A percentile compares a stretch with the other conserved stretches of the same genome.
These are phyloP conservation scores for Lithobates sylvaticus DNA, from an alignment of 2,797 vertebrate genomes.

Conservation along the genomic window DNA sequence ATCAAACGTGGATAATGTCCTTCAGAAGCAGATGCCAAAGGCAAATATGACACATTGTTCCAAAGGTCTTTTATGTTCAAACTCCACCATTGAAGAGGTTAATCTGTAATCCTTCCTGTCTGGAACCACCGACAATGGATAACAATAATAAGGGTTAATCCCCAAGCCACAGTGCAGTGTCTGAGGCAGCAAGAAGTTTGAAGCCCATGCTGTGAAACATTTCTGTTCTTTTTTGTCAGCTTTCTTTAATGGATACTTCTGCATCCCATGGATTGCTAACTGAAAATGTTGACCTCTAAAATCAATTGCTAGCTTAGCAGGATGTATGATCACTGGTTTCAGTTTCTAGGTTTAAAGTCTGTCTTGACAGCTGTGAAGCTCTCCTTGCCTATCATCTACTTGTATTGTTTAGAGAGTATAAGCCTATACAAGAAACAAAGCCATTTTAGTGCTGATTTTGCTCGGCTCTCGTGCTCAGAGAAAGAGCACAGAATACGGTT, in stretches of 20 bases:
- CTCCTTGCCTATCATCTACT: slow-evolving; percentile 12
- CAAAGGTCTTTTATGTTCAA: slow-evolving; percentile 47
- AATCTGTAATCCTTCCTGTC: slow-evolving; percentile 46
- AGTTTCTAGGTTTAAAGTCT: slow-evolving; percentile 38
- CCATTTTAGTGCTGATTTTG: background rate
- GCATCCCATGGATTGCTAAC: slow-evolving; percentile 44
- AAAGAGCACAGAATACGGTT: background rate
- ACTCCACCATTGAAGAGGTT: slow-evolving; percentile 26
- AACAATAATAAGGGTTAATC: slow-evolving; percentile 59
- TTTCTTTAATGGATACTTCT: slow-evolving; percentile 53
- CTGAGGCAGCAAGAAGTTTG: slow-evolving; percentile 38
- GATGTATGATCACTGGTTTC: slow-evolving; percentile 56
- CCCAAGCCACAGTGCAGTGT: slow-evolving; percentile 19
- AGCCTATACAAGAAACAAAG: slow-evolving; percentile 17
- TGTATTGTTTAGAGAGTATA: slow-evolving; percentile 16
- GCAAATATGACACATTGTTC: slow-evolving; percentile 50
- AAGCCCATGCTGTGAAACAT: slow-evolving; percentile 58
- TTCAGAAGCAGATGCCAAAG: slow-evolving; percentile 40
- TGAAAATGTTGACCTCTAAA: slow-evolving; percentile 54
- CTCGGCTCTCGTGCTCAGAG: slow-evolving; percentile 6
- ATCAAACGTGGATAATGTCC: background rate
- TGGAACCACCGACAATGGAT: slow-evolving; percentile 28
- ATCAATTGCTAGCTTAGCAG: slow-evolving; percentile 59
- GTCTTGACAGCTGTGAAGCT: slow-evolving; percentile 42
- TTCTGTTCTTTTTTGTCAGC: slow-evolving; percentile 49